These are phyloP conservation scores for Cinclus mexicanus DNA, from an alignment of 2,113 vertebrate genomes.

Conservation along the genomic window DNA sequence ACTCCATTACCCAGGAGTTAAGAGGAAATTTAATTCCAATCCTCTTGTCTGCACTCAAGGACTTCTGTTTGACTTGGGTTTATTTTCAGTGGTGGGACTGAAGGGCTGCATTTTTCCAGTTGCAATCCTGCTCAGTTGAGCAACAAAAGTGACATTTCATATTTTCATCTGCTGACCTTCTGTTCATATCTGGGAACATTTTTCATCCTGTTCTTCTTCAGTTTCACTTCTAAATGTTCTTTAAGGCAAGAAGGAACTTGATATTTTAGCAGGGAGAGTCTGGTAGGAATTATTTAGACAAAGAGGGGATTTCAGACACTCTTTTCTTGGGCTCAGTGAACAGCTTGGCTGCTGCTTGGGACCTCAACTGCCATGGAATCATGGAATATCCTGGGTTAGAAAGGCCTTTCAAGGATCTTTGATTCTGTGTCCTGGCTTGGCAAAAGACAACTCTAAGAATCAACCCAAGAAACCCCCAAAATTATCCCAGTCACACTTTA, in stretches of 20 bases:
- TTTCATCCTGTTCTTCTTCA: neutral
- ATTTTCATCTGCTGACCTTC: neutral
- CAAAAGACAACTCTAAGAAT: neutral
- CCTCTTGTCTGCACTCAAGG: slow-evolving; percentile 59
- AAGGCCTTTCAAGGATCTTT: neutral
- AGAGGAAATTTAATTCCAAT: slow-evolving; percentile 65
- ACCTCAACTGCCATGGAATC: neutral
- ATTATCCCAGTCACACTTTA: neutral
- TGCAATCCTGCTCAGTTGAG: neutral
- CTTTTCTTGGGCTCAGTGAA: neutral
- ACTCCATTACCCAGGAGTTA: slow-evolving; percentile 62
- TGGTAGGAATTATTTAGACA: neutral
- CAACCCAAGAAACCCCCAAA: neutral
- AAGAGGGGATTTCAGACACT: accelerated
- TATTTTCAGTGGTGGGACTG: neutral
- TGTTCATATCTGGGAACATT: neutral
- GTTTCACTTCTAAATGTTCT: neutral
- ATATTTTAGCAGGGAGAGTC: neutral
- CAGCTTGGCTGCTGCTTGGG: neutral
- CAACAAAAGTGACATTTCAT: neutral
- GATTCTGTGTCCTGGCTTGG: neutral
- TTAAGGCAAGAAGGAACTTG: neutral
- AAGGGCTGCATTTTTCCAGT: neutral
- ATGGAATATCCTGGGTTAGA: neutral
- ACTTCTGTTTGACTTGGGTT: slow-evolving; percentile 42